Conservation (phyloP, 2,888 invertebrate genomes). For the Timandra comae region DNA sequence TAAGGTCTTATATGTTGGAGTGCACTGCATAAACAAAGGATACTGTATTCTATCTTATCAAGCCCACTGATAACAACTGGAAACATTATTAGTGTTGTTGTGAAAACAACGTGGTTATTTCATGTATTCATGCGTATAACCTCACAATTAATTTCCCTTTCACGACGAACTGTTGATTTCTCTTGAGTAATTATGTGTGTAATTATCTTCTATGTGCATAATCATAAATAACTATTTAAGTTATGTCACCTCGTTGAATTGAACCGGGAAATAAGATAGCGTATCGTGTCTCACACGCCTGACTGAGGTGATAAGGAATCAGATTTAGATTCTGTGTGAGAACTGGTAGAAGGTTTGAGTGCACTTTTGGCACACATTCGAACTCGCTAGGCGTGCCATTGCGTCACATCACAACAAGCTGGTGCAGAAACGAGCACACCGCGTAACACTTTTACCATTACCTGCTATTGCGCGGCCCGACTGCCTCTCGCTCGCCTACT, state of each 20-base stretch:
- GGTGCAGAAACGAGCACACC: conserved; percentile 57
- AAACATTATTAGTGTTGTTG: conserved; percentile 51
- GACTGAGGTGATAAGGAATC: conserved; percentile 10
- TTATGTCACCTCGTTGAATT: no score
- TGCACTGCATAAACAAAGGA: conserved; percentile 64
- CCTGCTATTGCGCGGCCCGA: conserved; percentile 32
- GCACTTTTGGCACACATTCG: conserved; percentile 75
- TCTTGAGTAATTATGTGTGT: conserved; percentile 14
- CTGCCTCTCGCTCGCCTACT: conserved; percentile 56
- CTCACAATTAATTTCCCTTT: conserved; percentile 27
- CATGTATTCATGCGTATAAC: conserved; percentile 24
- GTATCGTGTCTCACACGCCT: conserved; percentile 12
- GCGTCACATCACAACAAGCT: conserved; percentile 43
- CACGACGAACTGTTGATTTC: conserved; percentile 14
- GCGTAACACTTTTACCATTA: conserved; percentile 73
- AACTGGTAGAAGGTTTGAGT: conserved; percentile 46
- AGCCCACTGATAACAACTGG: conserved; percentile 49
- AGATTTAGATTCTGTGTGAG: conserved; percentile 15
- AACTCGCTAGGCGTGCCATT: conserved; percentile 28
- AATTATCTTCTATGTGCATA: conserved; percentile 1
- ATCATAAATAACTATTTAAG: no score
- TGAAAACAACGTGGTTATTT: conserved; percentile 41
- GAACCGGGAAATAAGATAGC: not conserved
- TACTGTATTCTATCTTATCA: conserved; percentile 66
- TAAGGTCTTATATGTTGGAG: conserved; percentile 53